Conservation (phyloP, 2,888 invertebrate genomes). For the Augochlorella aurata region DNA sequence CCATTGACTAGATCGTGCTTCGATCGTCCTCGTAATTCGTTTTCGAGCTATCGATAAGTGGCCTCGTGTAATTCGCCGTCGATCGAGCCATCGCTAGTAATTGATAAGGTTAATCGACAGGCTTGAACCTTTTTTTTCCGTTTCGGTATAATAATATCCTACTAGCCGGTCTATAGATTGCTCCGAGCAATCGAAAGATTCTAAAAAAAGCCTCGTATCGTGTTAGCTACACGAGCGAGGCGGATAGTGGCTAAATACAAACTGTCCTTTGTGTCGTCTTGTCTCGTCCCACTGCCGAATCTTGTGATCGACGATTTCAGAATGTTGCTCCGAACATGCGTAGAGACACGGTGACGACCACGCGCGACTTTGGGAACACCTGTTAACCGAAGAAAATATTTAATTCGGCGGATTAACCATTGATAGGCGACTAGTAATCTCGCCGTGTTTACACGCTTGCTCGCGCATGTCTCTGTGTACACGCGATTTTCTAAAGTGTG, state of each 20-base stretch:
- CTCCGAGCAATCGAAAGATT: background rate
- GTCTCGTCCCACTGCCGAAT: background rate
- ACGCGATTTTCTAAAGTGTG: background rate
- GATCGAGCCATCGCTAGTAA: background rate
- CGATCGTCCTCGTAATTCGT: background rate
- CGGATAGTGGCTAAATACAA: background rate
- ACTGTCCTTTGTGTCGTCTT: background rate
- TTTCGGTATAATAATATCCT: background rate
- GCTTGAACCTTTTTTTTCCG: background rate
- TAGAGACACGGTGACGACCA: too few species aligned
- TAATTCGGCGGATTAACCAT: background rate
- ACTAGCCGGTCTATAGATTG: background rate
- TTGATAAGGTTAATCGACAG: conserved; percentile 15
- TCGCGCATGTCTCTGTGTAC: background rate
- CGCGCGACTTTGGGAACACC: background rate
- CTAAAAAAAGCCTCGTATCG: background rate
- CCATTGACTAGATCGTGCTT: background rate
- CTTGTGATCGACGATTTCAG: background rate
- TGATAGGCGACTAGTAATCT: background rate
- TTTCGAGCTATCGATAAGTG: conserved; percentile 5
- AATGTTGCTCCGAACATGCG: too few species aligned
- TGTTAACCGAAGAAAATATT: background rate
- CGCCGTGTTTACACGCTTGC: background rate
- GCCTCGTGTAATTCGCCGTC: conserved; percentile 3
- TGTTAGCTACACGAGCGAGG: background rate